These are phyloP conservation scores for Orgyia antiqua DNA, from an alignment of 2,888 invertebrate species.

Conservation along the genomic window DNA sequence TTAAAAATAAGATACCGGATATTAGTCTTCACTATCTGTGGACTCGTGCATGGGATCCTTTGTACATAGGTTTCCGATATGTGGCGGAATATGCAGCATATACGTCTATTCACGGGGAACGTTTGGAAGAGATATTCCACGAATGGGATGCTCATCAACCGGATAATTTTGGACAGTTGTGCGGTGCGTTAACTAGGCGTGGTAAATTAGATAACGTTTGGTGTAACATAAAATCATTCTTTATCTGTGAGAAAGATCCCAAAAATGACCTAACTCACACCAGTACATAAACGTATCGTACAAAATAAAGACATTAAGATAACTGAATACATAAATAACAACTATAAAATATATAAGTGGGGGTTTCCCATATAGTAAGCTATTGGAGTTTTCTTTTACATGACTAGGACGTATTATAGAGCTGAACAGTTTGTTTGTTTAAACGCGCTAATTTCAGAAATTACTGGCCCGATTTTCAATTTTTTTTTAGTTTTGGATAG, in stretches of 20 bases:
- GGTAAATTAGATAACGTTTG: slow-evolving; percentile 1
- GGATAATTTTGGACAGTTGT: background rate
- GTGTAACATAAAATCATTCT: slow-evolving; percentile 1
- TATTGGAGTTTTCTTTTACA: too few relatives aligned
- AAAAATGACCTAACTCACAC: background rate
- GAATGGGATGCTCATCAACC: background rate
- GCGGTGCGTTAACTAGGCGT: background rate
- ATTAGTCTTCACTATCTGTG: background rate
- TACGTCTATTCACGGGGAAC: slow-evolving; percentile 4
- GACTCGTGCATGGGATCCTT: background rate
- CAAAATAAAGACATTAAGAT: too few relatives aligned
- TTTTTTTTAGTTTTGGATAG: too few relatives aligned
- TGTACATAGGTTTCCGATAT: slow-evolving; percentile 1
- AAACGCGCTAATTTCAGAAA: too few relatives aligned
- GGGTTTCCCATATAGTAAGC: too few relatives aligned
- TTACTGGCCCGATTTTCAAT: too few relatives aligned
- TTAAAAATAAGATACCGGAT: slow-evolving; percentile 1
- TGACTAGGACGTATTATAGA: too few relatives aligned
- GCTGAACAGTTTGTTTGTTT: too few relatives aligned
- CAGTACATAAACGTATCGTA: too few relatives aligned
- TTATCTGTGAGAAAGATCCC: slow-evolving; percentile 5
- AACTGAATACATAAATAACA: too few relatives aligned
- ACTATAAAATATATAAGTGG: too few relatives aligned
- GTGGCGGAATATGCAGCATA: slow-evolving; percentile 1
- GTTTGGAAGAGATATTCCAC: slow-evolving; percentile 1